phyloP scores from a whole-genome alignment of 2,888 invertebrate genomes.

The Galerucella nymphaeae region DNA sequence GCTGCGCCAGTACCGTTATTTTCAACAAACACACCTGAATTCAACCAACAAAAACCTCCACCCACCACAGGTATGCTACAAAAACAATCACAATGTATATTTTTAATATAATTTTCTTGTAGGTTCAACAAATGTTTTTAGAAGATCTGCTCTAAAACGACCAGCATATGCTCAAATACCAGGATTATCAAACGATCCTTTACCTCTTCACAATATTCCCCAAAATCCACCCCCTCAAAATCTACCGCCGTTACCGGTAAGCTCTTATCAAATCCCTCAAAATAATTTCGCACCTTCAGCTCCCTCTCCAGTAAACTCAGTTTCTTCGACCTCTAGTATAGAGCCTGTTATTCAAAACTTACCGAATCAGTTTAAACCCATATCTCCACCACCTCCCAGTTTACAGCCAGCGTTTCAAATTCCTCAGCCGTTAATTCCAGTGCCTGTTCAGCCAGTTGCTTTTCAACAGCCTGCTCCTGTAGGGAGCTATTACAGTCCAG shows the following conservation, averaged over 20 bases:
- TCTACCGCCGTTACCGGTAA: constrained; percentile 21
- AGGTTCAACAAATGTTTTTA: constrained; percentile 68
- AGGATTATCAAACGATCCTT: constrained; percentile 66
- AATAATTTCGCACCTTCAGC: constrained; percentile 32
- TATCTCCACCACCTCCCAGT: constrained; percentile 49
- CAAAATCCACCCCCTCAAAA: constrained; percentile 29
- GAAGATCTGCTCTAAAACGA: constrained; percentile 75
- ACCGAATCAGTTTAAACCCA: constrained; percentile 51
- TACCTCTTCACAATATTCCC: constrained; percentile 22
- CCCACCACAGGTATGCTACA: constrained; percentile 41
- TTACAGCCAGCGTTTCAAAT: constrained; percentile 34
- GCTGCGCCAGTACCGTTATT: constrained; percentile 47
- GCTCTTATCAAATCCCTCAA: constrained; percentile 21
- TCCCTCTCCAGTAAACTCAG: constrained; percentile 46
- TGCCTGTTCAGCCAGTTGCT: constrained; percentile 19
- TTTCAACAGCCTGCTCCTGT: constrained; percentile 18
- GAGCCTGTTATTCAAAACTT: constrained; percentile 42
- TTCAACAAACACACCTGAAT: constrained; percentile 38
- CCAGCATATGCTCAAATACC: constrained; percentile 83
- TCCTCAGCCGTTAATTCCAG: constrained; percentile 39
- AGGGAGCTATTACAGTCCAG: constrained; percentile 38
- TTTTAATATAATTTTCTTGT: constrained; percentile 23
- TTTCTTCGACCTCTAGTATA: constrained; percentile 37
- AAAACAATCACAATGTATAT: background rate
- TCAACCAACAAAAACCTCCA: constrained; percentile 48